These are phyloP conservation scores for Melanophora roralis DNA, from an alignment of 2,888 invertebrate genomes.

Conservation along the genomic window DNA sequence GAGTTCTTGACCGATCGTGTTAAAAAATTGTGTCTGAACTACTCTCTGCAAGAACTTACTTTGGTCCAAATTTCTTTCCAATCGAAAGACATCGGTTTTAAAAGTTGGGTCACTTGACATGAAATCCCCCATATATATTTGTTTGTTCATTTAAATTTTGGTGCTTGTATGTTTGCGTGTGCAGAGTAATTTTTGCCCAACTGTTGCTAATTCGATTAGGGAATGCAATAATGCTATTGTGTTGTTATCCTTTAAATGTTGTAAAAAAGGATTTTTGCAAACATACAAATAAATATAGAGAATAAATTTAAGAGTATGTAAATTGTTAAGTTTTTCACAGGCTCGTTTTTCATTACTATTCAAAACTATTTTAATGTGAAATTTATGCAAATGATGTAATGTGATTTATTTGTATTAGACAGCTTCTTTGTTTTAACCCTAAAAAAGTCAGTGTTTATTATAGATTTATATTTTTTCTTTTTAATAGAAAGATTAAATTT, in stretches of 20 bases:
- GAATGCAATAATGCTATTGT: conserved; percentile 49
- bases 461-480: too few relatives aligned
- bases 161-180: background rate
- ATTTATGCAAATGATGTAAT: conserved; percentile 53
- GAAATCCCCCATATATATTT: background rate
- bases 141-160: background rate
- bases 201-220: conserved; percentile 76
- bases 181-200: conserved; percentile 58
- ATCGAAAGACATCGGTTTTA: too few relatives aligned
- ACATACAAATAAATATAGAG: conserved; percentile 6
- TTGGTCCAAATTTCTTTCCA: too few relatives aligned
- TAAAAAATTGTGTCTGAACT: too few relatives aligned
- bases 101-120: too few relatives aligned
- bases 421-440: conserved; percentile 33
- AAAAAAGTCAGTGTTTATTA: too few relatives aligned
- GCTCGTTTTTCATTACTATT: background rate
- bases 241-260: background rate
- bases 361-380: conserved; percentile 45
- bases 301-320: conserved; percentile 18
- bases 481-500: too few relatives aligned
- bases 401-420: conserved; percentile 25
- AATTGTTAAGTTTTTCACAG: background rate
- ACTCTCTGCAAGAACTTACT: too few relatives aligned
- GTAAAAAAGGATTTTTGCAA: conserved; percentile 15
- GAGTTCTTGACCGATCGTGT: too few relatives aligned